phyloP scores from a whole-genome alignment of 2,797 vertebrate genomes.

The Graptemys geographica region DNA sequence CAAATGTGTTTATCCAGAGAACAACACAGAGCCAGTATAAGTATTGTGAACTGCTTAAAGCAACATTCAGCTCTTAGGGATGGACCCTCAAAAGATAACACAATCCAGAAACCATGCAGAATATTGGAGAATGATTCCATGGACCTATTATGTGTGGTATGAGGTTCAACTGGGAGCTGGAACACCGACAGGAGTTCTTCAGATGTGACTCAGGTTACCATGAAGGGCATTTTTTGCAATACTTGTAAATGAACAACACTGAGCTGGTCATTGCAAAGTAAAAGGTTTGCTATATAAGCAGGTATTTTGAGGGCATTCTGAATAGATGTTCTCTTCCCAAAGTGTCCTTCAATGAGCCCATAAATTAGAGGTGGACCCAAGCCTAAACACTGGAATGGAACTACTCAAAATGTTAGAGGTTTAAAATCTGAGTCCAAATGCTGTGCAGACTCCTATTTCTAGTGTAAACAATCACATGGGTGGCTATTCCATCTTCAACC shows the following conservation, averaged over 20 bases:
- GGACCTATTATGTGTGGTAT: background rate
- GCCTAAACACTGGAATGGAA: slow-evolving; percentile 6
- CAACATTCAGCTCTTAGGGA: background rate
- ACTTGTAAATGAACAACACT: background rate
- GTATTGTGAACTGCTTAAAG: background rate
- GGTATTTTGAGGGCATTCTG: background rate
- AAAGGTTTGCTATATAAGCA: background rate
- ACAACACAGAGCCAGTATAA: background rate
- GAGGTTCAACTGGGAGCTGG: fast-evolving
- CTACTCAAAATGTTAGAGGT: background rate
- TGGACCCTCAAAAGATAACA: background rate
- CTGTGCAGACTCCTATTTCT: background rate
- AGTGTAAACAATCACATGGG: background rate
- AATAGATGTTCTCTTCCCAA: slow-evolving; percentile 32
- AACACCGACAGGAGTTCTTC: background rate
- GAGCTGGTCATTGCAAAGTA: background rate
- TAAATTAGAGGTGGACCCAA: background rate
- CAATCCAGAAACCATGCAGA: fast-evolving
- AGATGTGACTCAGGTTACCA: background rate
- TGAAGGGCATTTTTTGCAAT: background rate
- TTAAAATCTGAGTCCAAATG: background rate
- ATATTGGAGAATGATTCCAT: background rate
- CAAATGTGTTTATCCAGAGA: background rate
- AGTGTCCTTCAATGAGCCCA: background rate
- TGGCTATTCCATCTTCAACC: background rate